phyloP scores from a whole-genome alignment of 2,888 invertebrate genomes.

The Eupithecia tripunctaria region DNA sequence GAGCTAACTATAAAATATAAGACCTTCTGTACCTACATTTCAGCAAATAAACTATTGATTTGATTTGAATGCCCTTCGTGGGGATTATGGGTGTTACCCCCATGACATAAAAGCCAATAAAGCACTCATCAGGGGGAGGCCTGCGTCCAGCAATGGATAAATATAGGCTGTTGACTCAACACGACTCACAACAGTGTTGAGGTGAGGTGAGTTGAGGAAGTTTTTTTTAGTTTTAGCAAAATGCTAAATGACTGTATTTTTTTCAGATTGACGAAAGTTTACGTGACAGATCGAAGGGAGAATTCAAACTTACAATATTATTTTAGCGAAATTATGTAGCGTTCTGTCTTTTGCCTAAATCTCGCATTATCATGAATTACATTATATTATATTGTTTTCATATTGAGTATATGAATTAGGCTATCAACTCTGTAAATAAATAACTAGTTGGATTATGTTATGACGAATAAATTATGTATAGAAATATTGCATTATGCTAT shows the following conservation, averaged over 20 bases:
- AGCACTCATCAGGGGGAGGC: too few species aligned
- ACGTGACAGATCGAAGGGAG: neutral
- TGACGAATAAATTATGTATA: conserved; percentile 48
- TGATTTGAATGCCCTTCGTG: too few species aligned
- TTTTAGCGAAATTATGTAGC: conserved; percentile 18
- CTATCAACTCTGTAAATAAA: conserved; percentile 38
- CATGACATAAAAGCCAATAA: too few species aligned
- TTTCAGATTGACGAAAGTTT: conserved; percentile 25
- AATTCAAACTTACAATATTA: conserved; percentile 28
- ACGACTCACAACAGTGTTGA: too few species aligned
- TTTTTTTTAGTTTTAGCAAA: neutral
- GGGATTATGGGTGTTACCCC: too few species aligned
- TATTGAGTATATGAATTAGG: conserved; percentile 65
- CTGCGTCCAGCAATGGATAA: too few species aligned
- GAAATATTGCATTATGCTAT: neutral
- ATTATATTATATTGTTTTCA: conserved; percentile 48
- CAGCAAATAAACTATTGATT: too few species aligned
- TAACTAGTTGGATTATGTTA: conserved; percentile 19
- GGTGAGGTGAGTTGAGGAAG: neutral
- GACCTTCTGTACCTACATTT: too few species aligned
- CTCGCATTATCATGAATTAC: conserved; percentile 25
- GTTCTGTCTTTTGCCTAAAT: conserved; percentile 19
- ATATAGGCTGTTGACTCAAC: too few species aligned
- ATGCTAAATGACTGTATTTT: neutral
- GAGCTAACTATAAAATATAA: too few species aligned